Evolutionary conservation across 2,888 invertebrate genomes (phyloP).

Genomic region (Caenorhabditis virilis): DNA sequence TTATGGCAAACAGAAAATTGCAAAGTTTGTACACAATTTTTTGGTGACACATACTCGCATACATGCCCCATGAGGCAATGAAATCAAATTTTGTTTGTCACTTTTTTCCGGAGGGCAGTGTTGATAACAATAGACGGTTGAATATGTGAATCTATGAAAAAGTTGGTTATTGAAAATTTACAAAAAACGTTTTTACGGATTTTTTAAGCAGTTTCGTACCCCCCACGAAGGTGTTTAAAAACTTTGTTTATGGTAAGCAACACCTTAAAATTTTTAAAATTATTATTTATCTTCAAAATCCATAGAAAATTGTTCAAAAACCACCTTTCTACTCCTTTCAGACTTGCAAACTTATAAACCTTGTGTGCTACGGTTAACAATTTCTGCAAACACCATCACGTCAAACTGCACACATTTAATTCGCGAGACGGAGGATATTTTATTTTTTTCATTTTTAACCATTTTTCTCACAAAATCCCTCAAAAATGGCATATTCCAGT

Average conservation of each 20-base stretch:
- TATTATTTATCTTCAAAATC: background rate
- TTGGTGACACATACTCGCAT: no score
- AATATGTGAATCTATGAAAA: background rate
- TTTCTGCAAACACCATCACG: constrained; percentile 12
- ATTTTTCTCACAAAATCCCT: background rate
- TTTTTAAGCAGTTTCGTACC: no score
- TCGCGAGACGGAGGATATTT: background rate
- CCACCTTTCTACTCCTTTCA: background rate
- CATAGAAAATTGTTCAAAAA: background rate
- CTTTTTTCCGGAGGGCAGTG: background rate
- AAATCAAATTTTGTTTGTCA: no score
- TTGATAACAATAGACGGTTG: background rate
- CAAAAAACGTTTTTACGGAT: no score
- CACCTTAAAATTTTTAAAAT: no score
- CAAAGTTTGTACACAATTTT: background rate
- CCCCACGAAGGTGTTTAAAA: no score
- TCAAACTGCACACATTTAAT: constrained; percentile 5
- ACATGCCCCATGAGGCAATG: no score
- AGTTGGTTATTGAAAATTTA: no score
- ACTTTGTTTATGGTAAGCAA: no score
- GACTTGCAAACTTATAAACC: no score
- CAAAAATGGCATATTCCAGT: constrained; percentile 11
- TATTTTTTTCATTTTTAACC: constrained; percentile 3
- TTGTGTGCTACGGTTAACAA: no score
- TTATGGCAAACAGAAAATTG: no score